A percentile compares a stretch with the other conserved stretches of the same genome.
Evolutionary conservation across 1,140 invertebrate species (phyloP).

Genomic region (Adelges cooleyi): DNA sequence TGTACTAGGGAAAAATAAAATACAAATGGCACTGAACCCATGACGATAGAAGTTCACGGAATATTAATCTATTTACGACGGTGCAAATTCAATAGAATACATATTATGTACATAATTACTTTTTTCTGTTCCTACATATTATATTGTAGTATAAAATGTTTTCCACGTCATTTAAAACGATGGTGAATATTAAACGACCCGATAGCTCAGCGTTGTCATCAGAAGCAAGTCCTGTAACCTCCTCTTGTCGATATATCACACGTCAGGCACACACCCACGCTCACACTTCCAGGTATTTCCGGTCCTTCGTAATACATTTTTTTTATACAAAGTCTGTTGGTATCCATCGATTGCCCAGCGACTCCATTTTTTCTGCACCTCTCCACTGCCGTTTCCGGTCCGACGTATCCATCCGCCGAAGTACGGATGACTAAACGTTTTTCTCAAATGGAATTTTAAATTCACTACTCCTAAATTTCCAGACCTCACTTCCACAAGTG

Average conservation of each 20-base stretch:
- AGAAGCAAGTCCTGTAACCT: slow-evolving; percentile 1
- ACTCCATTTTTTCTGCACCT: not conserved
- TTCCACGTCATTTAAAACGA: not conserved
- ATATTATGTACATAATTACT: no score
- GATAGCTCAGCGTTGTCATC: not conserved
- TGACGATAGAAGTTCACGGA: no score
- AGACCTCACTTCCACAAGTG: no score
- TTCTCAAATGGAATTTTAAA: slow-evolving; percentile 6
- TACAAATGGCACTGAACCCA: no score
- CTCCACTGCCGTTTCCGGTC: no score
- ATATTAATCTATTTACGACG: not conserved
- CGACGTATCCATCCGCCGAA: not conserved
- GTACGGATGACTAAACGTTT: not conserved
- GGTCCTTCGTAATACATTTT: slow-evolving; percentile 4
- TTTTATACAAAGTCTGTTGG: slow-evolving; percentile 1
- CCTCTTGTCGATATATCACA: slow-evolving; percentile 5
- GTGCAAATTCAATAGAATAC: slow-evolving; percentile 8
- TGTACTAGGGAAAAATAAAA: no score
- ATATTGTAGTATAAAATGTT: no score
- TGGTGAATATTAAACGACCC: slow-evolving; percentile 19
- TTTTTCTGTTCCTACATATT: not conserved
- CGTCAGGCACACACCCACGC: not conserved
- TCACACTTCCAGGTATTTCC: not conserved
- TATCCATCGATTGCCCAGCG: not conserved
- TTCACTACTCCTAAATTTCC: no score